phyloP scores from a whole-genome alignment of 2,888 invertebrate species.

The Iselma pallidipennis region DNA sequence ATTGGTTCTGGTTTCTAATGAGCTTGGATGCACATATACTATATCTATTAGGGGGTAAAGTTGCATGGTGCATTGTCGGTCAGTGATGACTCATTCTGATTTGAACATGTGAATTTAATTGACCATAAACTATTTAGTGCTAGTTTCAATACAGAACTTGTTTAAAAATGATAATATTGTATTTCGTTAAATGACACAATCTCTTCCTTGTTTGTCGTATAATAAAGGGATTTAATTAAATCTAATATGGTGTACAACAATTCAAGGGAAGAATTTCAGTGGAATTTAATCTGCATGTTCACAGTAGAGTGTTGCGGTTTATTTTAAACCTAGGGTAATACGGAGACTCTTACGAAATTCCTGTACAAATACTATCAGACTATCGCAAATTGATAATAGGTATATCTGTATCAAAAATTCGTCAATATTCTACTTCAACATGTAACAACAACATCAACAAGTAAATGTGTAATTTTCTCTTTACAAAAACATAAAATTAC shows the following conservation, averaged over 20 bases:
- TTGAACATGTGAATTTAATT: conserved; percentile 14
- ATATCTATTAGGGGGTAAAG: conserved; percentile 15
- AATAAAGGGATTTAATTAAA: conserved; percentile 20
- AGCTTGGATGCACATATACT: conserved; percentile 4
- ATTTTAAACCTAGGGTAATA: conserved; percentile 22
- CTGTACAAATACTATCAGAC: neutral
- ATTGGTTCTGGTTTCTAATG: conserved; percentile 27
- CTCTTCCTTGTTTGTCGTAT: neutral
- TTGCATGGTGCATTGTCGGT: conserved; percentile 23
- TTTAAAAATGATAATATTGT: neutral
- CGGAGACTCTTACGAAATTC: neutral
- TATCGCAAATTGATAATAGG: neutral
- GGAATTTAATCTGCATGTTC: conserved; percentile 26
- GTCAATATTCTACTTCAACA: too few relatives aligned
- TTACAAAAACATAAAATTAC: neutral
- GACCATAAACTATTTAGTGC: conserved; percentile 15
- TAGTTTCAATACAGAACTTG: too few relatives aligned
- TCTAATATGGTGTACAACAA: conserved; percentile 17
- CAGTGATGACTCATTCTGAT: conserved; percentile 24
- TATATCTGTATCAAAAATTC: neutral
- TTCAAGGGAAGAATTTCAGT: conserved; percentile 21
- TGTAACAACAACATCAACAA: neutral
- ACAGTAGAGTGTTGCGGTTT: conserved; percentile 20
- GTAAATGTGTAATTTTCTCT: neutral
- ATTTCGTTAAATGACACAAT: neutral